phyloP scores from a whole-genome alignment of 2,888 invertebrate species.

The Neoitamus cyanurus region DNA sequence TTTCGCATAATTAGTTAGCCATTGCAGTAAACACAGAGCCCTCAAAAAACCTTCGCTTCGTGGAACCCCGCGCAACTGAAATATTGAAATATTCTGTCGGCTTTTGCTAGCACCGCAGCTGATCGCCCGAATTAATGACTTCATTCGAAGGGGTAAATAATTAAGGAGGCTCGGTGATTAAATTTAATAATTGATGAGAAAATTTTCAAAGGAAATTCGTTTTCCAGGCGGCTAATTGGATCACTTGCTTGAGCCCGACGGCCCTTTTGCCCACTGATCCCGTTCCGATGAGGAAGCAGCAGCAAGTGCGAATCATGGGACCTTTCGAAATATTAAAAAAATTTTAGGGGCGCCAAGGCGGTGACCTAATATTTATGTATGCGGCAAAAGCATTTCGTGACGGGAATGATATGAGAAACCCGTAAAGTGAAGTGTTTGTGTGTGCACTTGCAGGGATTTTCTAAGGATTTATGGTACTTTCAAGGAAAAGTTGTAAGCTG shows the following conservation, averaged over 20 bases:
- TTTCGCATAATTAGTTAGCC: not conserved
- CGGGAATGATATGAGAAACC: not conserved
- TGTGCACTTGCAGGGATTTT: not conserved
- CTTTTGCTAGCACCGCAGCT: not conserved
- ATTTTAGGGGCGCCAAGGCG: conserved; percentile 1
- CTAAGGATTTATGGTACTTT: not conserved
- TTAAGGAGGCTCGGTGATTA: not conserved
- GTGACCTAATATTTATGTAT: conserved; percentile 5
- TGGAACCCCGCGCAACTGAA: not conserved
- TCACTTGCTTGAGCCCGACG: not conserved
- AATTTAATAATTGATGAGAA: conserved; percentile 11
- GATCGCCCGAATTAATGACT: not conserved
- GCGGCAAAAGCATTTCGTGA: not conserved
- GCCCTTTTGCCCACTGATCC: not conserved
- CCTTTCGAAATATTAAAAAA: not conserved
- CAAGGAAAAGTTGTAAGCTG: not conserved
- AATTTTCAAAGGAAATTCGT: conserved; percentile 5
- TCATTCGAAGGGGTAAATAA: conserved; percentile 17
- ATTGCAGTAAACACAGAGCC: not conserved
- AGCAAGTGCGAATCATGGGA: not conserved
- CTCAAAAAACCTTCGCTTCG: not conserved
- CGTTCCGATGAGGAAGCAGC: not conserved
- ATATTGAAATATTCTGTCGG: not conserved
- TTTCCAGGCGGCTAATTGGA: not conserved
- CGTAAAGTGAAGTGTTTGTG: not conserved